These are phyloP conservation scores for Ormyrus pomaceus DNA, from an alignment of 2,888 invertebrate species.

Conservation along the genomic window DNA sequence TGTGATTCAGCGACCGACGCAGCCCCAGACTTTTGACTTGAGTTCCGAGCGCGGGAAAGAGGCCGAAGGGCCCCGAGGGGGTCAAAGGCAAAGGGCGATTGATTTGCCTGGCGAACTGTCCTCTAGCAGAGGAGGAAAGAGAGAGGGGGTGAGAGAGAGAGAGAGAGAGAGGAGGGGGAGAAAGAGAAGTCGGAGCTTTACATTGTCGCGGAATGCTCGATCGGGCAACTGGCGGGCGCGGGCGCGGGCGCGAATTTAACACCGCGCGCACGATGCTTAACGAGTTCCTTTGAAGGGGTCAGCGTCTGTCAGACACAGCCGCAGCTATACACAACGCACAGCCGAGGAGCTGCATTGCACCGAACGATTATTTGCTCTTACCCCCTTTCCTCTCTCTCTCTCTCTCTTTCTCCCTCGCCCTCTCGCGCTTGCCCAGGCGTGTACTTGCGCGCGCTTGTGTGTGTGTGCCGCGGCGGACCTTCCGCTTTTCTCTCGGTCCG, in stretches of 20 bases:
- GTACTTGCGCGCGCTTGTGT: background rate
- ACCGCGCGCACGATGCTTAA: constrained; percentile 41
- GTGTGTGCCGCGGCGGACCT: background rate
- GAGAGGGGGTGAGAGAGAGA: background rate
- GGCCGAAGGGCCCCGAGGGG: too few species aligned
- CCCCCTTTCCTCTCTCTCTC: background rate
- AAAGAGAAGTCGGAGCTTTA: background rate
- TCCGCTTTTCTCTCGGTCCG: background rate
- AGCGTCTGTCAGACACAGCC: constrained; percentile 49
- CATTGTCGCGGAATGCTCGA: too few species aligned
- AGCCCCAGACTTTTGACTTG: too few species aligned
- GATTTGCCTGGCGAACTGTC: too few species aligned
- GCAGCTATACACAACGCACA: background rate
- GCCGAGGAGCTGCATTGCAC: background rate
- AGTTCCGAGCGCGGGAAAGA: too few species aligned
- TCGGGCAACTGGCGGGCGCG: too few species aligned
- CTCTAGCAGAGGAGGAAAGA: background rate
- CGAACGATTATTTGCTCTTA: constrained; percentile 30
- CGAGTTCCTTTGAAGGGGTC: constrained; percentile 57
- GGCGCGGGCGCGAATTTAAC: background rate
- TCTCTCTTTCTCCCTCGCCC: background rate
- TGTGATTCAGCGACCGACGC: too few species aligned
- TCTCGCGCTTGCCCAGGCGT: background rate
- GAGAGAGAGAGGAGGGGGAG: background rate
- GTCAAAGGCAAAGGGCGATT: too few species aligned